phyloP scores from a whole-genome alignment of 2,797 vertebrate genomes.

The Leuciscus waleckii region DNA sequence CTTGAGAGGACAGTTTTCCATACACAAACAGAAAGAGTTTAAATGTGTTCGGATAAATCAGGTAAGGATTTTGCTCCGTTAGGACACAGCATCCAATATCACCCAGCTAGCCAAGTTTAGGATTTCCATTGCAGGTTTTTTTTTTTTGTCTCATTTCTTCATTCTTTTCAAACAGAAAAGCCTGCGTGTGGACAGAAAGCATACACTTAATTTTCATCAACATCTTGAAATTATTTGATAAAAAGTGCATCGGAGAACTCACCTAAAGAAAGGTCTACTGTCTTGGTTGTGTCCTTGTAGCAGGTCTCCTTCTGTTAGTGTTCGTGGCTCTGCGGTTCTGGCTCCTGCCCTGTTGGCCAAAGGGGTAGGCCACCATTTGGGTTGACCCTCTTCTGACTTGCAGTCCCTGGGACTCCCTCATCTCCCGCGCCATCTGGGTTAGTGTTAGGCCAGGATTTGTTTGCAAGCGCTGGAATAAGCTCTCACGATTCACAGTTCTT shows the following conservation, averaged over 20 bases:
- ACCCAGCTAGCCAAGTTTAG: constrained; percentile 57
- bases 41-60: constrained; percentile 58
- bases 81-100: constrained; percentile 65
- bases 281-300: constrained; percentile 67
- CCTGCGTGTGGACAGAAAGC: constrained; percentile 59
- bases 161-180: constrained; percentile 54
- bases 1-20: constrained; percentile 58
- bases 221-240: neutral
- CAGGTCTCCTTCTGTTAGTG: constrained; percentile 73
- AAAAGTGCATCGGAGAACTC: constrained; percentile 39
- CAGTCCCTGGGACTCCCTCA: constrained; percentile 79
- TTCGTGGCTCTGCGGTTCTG: constrained; percentile 72
- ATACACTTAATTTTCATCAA: constrained; percentile 1
- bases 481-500: constrained; percentile 82
- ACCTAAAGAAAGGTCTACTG: constrained; percentile 72
- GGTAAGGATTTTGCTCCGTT: constrained; percentile 55
- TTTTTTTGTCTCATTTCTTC: constrained; percentile 55
- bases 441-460: constrained; percentile 85
- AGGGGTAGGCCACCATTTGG: constrained; percentile 83
- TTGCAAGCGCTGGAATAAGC: constrained; percentile 93
- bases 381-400: constrained; percentile 77
- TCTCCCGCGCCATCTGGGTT: constrained; percentile 88
- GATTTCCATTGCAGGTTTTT: constrained; percentile 61
- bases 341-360: constrained; percentile 73
- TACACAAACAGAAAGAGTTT: constrained; percentile 34